Evolutionary conservation across 2,797 vertebrate species (phyloP), one percentile per base, ranked within the genome.

Genomic region (Ambastaia sidthimunki): DNA sequence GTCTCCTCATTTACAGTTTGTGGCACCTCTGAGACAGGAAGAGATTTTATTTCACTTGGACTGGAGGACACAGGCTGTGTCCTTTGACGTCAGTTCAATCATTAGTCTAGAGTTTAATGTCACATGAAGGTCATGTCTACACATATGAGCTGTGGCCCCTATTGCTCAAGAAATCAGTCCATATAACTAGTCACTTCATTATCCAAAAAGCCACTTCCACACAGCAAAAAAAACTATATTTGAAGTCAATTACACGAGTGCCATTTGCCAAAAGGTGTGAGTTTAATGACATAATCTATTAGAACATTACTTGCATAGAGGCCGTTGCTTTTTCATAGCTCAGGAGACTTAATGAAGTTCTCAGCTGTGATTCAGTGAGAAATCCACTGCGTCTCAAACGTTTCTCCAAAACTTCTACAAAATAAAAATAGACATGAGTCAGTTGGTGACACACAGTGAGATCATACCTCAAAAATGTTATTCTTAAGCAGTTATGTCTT

Each of bases 221-320:
- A 31, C 11, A 16, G 31, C n/a, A 37, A 11, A 66, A 23, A 71
- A 23, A 63, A 41, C 28, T 70, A 60, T 62, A 71, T 78, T 52
- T 71, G 67, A 71, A 79, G 69, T 71, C 60, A 80, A 80, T 80
- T 80, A 80, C 65, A 55, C 48, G 16, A 4, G 18, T 65, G 31
- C 77, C 69, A 71, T 66, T 80, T 57, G 48, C 31, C 59, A 66
- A 66, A 19, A 72, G 21, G 7, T n/a, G 67, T 47, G 31, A 31
- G 48, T 69, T 71, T 21, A 77, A 70, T 77, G 55, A 78, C 18
- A 78, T 44, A 57, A 62, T 47, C 76, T 57, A 23, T 3, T 13
- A 52, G 74, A 62, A 69, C 47, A 25, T 60, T 60, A 28, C 28
- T 60, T 25, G 23, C 25, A 28, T 12, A 16, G 59, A 68, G 65